Conservation (phyloP, 2,113 vertebrate genomes). For the Greenwoodochromis staneri region DNA sequence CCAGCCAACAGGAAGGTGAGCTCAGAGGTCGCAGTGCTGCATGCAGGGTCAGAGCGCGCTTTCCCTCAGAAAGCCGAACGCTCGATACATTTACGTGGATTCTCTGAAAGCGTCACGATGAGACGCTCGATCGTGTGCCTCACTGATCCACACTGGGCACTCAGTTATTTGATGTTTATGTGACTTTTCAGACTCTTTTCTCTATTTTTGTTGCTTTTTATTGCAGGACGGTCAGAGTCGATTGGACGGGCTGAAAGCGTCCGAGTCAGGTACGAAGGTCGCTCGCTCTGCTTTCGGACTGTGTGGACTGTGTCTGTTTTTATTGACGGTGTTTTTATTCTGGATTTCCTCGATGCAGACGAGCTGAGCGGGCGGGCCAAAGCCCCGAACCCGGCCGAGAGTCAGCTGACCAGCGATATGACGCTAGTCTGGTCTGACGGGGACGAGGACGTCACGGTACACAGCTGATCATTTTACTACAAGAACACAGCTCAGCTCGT, state of each 20-base stretch:
- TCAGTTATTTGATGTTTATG: background rate
- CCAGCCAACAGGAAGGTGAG: constrained; percentile 11
- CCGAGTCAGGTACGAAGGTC: background rate
- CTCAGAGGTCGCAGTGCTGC: background rate
- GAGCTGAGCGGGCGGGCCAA: background rate
- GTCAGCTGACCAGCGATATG: constrained; percentile 39
- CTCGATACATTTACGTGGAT: background rate
- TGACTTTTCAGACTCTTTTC: background rate
- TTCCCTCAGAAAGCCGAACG: background rate
- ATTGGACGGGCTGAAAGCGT: background rate
- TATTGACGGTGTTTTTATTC: background rate
- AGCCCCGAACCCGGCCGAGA: background rate
- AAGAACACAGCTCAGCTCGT: background rate
- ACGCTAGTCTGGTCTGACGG: constrained; percentile 52
- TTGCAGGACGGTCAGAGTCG: background rate
- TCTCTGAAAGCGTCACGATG: background rate
- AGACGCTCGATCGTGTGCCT: background rate
- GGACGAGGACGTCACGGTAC: constrained; percentile 44
- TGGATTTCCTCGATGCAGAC: background rate
- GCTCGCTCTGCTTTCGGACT: background rate
- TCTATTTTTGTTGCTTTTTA: background rate
- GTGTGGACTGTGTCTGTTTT: background rate
- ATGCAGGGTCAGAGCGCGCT: background rate
- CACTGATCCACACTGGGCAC: rapidly evolving
- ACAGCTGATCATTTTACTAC: rapidly evolving